Evolutionary conservation across 2,797 vertebrate species (phyloP).

Genomic region (Dallia pectoralis): DNA sequence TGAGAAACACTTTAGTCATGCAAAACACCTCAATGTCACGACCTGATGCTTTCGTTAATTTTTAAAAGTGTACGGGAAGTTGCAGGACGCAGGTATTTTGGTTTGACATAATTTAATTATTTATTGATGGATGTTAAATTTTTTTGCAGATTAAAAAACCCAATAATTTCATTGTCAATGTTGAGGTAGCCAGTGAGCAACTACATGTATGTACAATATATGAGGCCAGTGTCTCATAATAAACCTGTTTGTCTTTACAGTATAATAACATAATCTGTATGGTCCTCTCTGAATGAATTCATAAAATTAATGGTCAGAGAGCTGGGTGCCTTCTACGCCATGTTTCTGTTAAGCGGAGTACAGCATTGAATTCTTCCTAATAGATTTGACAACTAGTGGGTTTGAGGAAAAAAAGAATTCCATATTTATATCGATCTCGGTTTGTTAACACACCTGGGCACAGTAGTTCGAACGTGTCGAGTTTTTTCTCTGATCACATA

Average conservation of each 20-base stretch:
- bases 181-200: conserved; percentile 35
- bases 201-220: conserved; percentile 15
- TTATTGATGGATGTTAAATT: conserved; percentile 15
- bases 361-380: not conserved
- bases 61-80: too few species aligned
- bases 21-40: conserved; percentile 10
- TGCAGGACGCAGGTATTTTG: not conserved
- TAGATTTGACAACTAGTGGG: conserved; percentile 25
- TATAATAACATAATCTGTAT: conserved; percentile 10
- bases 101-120: not conserved
- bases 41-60: conserved; percentile 30
- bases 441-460: not conserved
- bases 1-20: conserved; percentile 32
- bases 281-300: conserved; percentile 20
- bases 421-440: conserved; percentile 21
- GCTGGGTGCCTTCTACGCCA: conserved; percentile 65
- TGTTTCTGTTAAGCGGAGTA: conserved; percentile 24
- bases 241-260: conserved; percentile 36
- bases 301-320: conserved; percentile 48
- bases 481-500: conserved; percentile 7
- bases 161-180: conserved; percentile 44
- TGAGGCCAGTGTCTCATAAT: conserved; percentile 58
- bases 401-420: conserved; percentile 19
- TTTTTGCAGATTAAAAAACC: conserved; percentile 28
- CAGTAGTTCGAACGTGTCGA: conserved; percentile 1